Evolutionary conservation across 2,888 invertebrate genomes (phyloP), one percentile per base, ranked within the genome.

Genomic region (Terebella lapidaria): DNA sequence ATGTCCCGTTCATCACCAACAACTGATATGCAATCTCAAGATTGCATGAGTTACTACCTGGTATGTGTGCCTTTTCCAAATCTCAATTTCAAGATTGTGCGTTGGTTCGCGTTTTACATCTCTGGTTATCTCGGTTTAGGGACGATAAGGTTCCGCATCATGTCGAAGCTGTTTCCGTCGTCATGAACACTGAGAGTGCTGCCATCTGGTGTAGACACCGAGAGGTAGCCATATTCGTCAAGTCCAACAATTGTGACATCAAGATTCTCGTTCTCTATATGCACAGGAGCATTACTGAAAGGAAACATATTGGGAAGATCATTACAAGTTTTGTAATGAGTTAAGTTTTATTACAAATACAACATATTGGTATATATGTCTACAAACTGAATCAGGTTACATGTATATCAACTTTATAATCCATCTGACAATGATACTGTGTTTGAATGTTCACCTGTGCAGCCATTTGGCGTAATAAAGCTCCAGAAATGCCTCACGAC

Each of bases 161-260:
- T 91, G 78, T 97, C 94, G 81, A 95, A 97, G 47, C 91, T 90
- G 82, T 97, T 97, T 0, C 95, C 95, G 80, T 97, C 94, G 0
- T 96, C 94, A 67, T 92, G 90, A 0, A 97, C 90, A 18, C 87
- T 86, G 72, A 87, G 85, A 30, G 86, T 59, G 28, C 59, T 70
- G 25, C 79, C 72, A 58, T 72, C 67, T 2, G 58, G 55, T 54
- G 70, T 72, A 58, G 71, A 82, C 0, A 94, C 94, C 71, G 86
- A 83, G 60, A 99, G 83, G 83, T 88, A 96, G 18, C 97, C 97
- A 74, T 85, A 88, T 2, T 87, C 86, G 79, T 97, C 94, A 57
- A 99, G 86, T 2, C 95, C 95, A 10, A 84, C 75, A 54, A 97
- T 86, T 55, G 82, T 85, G 1, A 88, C 92, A 10, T 49, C 49